These are phyloP conservation scores for Teleogryllus oceanicus DNA, from an alignment of 2,888 invertebrate species.

Conservation along the genomic window DNA sequence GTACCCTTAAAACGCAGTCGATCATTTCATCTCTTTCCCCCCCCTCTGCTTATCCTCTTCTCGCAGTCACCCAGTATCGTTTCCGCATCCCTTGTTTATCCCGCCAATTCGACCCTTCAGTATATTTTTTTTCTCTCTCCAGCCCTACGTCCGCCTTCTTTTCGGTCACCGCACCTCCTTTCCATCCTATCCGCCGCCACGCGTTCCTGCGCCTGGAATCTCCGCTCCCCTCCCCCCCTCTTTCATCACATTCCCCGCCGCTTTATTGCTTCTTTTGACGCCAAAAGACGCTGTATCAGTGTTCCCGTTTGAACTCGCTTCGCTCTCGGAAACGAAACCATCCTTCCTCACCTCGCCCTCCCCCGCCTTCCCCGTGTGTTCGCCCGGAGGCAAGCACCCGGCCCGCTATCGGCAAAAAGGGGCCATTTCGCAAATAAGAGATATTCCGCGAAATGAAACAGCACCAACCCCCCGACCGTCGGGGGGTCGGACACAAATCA, in stretches of 20 bases:
- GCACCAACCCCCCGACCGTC: background rate
- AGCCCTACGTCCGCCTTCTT: too few relatives aligned
- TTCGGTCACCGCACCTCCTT: too few relatives aligned
- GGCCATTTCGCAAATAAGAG: background rate
- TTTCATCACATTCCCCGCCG: background rate
- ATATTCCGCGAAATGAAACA: conserved; percentile 1
- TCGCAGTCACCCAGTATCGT: too few relatives aligned
- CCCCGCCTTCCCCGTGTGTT: too few relatives aligned
- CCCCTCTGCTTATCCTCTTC: too few relatives aligned
- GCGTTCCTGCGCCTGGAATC: background rate
- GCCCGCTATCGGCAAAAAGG: background rate
- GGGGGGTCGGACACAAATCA: background rate
- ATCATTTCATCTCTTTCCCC: too few relatives aligned
- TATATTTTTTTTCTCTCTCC: too few relatives aligned
- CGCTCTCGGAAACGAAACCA: background rate
- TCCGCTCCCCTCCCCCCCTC: background rate
- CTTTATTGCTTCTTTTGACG: conserved; percentile 6
- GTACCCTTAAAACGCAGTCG: too few relatives aligned
- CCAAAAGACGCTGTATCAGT: conserved; percentile 6
- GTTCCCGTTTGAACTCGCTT: background rate
- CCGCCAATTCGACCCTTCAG: too few relatives aligned
- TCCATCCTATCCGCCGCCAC: too few relatives aligned
- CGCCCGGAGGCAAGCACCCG: background rate
- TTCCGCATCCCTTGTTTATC: too few relatives aligned
- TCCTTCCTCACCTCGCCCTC: too few relatives aligned